Conservation (phyloP, 2,113 vertebrate genomes). For the Corvus cornix region DNA sequence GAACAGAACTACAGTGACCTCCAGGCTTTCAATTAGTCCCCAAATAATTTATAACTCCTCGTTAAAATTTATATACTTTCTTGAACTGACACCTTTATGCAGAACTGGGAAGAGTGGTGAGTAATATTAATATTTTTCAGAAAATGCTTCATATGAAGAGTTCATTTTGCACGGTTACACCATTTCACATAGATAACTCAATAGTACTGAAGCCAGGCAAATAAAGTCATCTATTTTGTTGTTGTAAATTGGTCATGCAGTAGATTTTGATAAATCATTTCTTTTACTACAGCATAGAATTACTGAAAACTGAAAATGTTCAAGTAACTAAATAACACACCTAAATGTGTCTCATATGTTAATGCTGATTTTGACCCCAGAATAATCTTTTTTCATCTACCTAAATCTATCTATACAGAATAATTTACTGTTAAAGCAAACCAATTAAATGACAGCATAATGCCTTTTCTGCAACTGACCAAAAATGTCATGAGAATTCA, state of each 20-base stretch:
- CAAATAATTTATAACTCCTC: neutral
- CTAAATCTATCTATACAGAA: neutral
- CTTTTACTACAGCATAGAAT: neutral
- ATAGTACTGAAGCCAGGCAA: neutral
- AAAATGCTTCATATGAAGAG: neutral
- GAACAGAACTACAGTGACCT: neutral
- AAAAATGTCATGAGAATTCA: conserved; percentile 15
- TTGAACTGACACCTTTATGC: neutral
- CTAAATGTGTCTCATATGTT: conserved; percentile 5
- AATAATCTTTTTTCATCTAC: conserved; percentile 20
- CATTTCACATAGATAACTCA: neutral
- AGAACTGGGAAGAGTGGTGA: neutral
- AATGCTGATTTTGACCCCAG: conserved; percentile 1
- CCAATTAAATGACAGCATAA: neutral
- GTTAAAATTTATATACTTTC: neutral
- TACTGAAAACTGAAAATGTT: conserved; percentile 22
- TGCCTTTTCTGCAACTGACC: neutral
- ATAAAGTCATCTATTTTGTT: conserved; percentile 3
- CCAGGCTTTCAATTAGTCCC: neutral
- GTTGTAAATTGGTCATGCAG: conserved; percentile 1
- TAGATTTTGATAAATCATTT: conserved; percentile 54
- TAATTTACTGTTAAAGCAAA: conserved; percentile 10
- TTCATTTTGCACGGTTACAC: neutral
- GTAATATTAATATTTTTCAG: neutral
- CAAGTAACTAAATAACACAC: conserved; percentile 6